phyloP scores from a whole-genome alignment of 2,113 vertebrate genomes.

The Tragelaphus scriptus region DNA sequence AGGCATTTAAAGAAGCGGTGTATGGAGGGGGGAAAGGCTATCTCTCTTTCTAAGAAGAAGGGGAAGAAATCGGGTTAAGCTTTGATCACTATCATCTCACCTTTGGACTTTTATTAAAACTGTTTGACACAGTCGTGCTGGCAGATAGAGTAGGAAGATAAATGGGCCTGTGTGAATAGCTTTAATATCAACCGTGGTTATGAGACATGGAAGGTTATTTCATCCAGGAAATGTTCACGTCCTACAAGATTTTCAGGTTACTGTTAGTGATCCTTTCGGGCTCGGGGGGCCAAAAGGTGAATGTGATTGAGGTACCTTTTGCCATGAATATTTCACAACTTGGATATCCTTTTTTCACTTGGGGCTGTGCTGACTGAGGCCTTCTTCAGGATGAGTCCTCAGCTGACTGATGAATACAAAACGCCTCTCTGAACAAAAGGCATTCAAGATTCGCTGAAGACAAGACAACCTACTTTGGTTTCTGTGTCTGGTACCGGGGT shows the following conservation, averaged over 20 bases:
- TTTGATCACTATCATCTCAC: constrained; percentile 72
- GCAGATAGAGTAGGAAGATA: constrained; percentile 74
- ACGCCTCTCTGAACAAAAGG: constrained; percentile 88
- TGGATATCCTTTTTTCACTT: constrained; percentile 86
- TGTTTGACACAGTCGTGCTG: constrained; percentile 64
- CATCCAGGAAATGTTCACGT: constrained; percentile 70
- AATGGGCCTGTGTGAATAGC: constrained; percentile 64
- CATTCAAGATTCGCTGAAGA: constrained; percentile 89
- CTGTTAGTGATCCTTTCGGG: constrained; percentile 63
- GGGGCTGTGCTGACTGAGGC: constrained; percentile 88
- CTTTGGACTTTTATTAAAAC: constrained; percentile 75
- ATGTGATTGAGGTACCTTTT: constrained; percentile 82
- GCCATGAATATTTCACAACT: constrained; percentile 90
- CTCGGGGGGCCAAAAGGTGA: constrained; percentile 88
- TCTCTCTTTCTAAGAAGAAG: constrained; percentile 57
- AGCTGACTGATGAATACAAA: constrained; percentile 96
- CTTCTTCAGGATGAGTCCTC: constrained; percentile 92
- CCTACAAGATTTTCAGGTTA: constrained; percentile 70
- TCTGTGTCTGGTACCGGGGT: constrained; percentile 86
- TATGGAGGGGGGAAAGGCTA: not conserved
- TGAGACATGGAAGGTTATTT: constrained; percentile 53
- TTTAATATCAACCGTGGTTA: constrained; percentile 72
- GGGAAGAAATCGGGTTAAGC: constrained; percentile 47
- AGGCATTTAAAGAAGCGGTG: constrained; percentile 48
- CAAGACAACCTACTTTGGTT: constrained; percentile 90